Base-by-base conservation (phyloP, 92 coral and sea anemone genomes). In the Metridium senile region DNA sequence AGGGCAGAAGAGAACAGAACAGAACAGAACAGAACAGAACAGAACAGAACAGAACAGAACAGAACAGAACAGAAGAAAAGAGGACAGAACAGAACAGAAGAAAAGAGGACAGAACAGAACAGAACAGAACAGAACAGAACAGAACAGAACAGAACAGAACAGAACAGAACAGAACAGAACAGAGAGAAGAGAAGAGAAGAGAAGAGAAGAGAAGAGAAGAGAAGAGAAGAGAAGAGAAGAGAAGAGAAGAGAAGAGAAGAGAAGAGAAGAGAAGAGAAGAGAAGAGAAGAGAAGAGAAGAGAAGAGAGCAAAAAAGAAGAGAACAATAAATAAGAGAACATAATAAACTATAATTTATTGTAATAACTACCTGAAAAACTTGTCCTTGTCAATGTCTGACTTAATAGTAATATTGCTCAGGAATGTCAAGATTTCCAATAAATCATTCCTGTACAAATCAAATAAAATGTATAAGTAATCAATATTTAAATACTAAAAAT, bases 361-460 rank as follows among this genome's bases (percentile, higher is more conserved):
- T n/a, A n/a, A n/a, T n/a, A n/a, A 45, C 9, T 73, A 93, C 96
- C 95, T 89, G 85, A 96, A 96, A 74, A 96, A 96, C 47, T 85
- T 82, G 16, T 89, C 96, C 68, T 96, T 96, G 67, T 89, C 98
- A 23, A 82, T 88, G 77, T 86, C 92, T 29, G 80, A 72, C 80
- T 96, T 96, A 65, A 96, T 82, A 9, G 99, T 96, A 47, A 96
- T 96, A 49, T 89, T 91, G 72, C 87, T 93, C 26, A 93, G 83
- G 56, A 96, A 96, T 18, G 84, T 76, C 58, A 96, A 78, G 57
- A 96, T 86, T 26, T 93, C 96, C 58, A 93, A 76, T 31, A 87
- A 96, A 49, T 83, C 79, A 77, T 89, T 85, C 33, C 99, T 95
- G 73, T 16, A 46, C 6, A 39, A 39, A 39, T n/a, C n/a, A n/a